These are phyloP conservation scores for Zophobas morio DNA, from an alignment of 1,140 invertebrate species.

Conservation along the genomic window DNA sequence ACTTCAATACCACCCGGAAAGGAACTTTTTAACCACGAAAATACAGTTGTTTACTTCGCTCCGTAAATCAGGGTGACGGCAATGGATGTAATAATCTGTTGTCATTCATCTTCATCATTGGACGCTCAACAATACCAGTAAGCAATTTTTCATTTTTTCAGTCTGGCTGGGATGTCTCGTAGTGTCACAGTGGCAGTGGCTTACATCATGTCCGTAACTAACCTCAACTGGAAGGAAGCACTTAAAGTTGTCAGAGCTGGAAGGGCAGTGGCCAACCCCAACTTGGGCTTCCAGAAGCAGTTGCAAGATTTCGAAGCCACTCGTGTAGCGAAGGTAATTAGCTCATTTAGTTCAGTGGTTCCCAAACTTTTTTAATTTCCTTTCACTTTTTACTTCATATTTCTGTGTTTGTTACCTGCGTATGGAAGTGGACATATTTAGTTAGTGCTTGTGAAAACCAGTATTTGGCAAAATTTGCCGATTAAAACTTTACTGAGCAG, in stretches of 20 bases:
- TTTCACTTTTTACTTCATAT: background rate
- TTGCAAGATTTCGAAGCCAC: conserved; percentile 92
- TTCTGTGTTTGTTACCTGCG: too few relatives aligned
- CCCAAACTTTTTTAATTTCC: conserved; percentile 21
- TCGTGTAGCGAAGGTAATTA: conserved; percentile 82
- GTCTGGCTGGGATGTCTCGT: conserved; percentile 95
- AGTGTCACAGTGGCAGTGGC: conserved; percentile 95
- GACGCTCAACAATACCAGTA: background rate
- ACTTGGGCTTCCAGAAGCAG: conserved; percentile 95
- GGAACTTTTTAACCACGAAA: background rate
- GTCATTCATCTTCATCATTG: background rate
- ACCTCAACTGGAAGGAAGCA: conserved; percentile 92
- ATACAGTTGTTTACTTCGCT: background rate
- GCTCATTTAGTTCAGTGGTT: background rate
- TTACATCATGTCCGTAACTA: conserved; percentile 95
- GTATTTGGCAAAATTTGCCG: too few relatives aligned
- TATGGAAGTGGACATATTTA: too few relatives aligned
- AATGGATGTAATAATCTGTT: background rate
- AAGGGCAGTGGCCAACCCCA: conserved; percentile 93
- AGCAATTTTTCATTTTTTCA: conserved; percentile 65
- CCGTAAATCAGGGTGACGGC: background rate
- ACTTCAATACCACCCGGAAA: too few relatives aligned
- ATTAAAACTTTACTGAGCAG: too few relatives aligned
- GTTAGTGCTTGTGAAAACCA: too few relatives aligned
- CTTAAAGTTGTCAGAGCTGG: conserved; percentile 93